Evolutionary conservation across 2,888 invertebrate species (phyloP), one percentile per base, ranked within the genome.

Genomic region (Mesochorus sp.): DNA sequence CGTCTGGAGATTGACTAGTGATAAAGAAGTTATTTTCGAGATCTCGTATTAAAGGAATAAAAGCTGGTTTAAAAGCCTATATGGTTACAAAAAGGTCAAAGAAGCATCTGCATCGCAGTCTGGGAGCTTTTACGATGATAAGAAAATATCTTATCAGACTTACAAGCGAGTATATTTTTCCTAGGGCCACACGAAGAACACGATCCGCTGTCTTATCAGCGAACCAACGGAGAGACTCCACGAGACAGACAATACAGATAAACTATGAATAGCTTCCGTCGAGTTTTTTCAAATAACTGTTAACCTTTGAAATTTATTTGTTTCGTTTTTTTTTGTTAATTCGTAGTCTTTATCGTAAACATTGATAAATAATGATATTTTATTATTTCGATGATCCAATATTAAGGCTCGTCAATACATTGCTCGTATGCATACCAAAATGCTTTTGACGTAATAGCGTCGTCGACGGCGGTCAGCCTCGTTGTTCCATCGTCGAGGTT

Each of bases 201-300:
- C 57, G 55, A 57, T 28, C 24, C 53, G n/a, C 44, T 14, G 2
- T 49, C 64, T 70, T 66, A 57, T 73, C 73, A 21, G 49, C n/a
- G 57, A 37, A 26, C 57, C 21, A 47, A n/a, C n/a, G n/a, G n/a
- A n/a, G 24, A 37, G 57, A 57, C 12, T 57, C 19, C 10, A 8
- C 6, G n/a, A 47, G 64, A 19, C 47, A 44, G 42, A 57, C 14
- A 17, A 44, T 37, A 42, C 28, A 21, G 12, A 19, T 55, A 19
- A 28, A 31, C 44, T 64, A 39, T 49, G 19, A 66, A 66, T 57
- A 49, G 28, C 19, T 31, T 47, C 31, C 4, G 55, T 34, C 12
- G 37, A 47, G 10, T 21, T 55, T 53, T n/a, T 24, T 8, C 42
- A 55, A 42, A 55, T 42, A 12, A 37, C 14, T 51, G 37, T 51